Percentiles rank a stretch among this genome's conserved stretches.
phyloP scores from a whole-genome alignment of 2,888 invertebrate species.

The Odiellus spinosus region DNA sequence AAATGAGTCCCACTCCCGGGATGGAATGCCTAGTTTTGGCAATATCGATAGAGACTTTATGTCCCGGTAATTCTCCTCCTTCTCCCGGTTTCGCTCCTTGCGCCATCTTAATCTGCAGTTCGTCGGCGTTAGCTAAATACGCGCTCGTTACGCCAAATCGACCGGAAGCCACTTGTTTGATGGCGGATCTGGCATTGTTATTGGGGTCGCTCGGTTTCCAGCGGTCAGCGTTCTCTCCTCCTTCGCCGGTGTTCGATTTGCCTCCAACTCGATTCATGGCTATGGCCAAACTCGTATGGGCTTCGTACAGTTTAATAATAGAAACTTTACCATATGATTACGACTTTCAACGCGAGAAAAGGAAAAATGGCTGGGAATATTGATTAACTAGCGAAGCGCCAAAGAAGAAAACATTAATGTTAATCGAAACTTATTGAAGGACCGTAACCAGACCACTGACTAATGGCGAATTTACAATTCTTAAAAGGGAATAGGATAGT shows the following conservation, averaged over 20 bases:
- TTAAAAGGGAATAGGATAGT: too few species aligned
- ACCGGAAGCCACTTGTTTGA: conserved; percentile 97
- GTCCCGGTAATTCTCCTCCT: conserved; percentile 88
- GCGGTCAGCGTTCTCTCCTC: conserved; percentile 51
- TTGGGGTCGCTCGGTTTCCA: conserved; percentile 65
- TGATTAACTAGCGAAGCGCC: too few species aligned
- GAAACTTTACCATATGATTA: too few species aligned
- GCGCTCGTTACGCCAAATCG: conserved; percentile 96
- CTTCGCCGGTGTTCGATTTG: conserved; percentile 98
- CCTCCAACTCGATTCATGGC: conserved; percentile 96
- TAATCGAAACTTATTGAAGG: too few species aligned
- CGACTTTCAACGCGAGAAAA: too few species aligned
- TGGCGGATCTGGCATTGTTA: conserved; percentile 74
- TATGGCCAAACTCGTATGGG: conserved; percentile 82
- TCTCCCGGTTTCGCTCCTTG: conserved; percentile 99
- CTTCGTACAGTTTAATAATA: conserved; percentile 88
- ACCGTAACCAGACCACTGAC: too few species aligned
- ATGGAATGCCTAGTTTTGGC: conserved; percentile 90
- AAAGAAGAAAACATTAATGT: too few species aligned
- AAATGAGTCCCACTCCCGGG: conserved; percentile 90
- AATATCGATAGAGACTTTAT: conserved; percentile 73
- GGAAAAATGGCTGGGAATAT: too few species aligned
- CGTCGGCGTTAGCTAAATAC: conserved; percentile 92
- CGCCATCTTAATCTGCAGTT: conserved; percentile 99
- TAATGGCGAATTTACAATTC: too few species aligned